A percentile compares a stretch with the other conserved stretches of the same genome.
phyloP scores from a whole-genome alignment of 1,140 invertebrate genomes.

The Brachionus rotundiformis region DNA sequence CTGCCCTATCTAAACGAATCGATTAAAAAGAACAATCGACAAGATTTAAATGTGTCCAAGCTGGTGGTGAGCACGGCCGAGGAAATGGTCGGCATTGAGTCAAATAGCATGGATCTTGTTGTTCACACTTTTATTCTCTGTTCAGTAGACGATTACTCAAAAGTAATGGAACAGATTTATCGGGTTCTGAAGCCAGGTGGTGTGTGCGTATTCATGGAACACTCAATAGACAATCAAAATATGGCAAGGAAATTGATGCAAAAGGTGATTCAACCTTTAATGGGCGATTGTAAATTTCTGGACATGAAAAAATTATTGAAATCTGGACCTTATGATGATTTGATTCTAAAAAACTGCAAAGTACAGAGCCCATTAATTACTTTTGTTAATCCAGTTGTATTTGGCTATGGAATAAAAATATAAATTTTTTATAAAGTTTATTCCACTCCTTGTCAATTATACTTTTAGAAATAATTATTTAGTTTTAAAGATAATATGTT shows the following conservation, averaged over 20 bases:
- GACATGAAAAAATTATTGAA: slow-evolving; percentile 33
- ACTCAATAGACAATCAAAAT: slow-evolving; percentile 28
- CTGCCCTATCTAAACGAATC: slow-evolving; percentile 28
- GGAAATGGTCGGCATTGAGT: slow-evolving; percentile 7
- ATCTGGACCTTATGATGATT: neutral
- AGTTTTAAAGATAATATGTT: too few relatives aligned
- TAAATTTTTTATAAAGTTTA: too few relatives aligned
- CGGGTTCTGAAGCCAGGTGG: slow-evolving; percentile 40
- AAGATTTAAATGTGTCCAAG: slow-evolving; percentile 23
- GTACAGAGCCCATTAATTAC: neutral
- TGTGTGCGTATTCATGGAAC: slow-evolving; percentile 43
- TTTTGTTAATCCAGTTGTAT: slow-evolving; percentile 15
- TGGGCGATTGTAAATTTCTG: slow-evolving; percentile 30
- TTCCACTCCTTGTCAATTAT: neutral
- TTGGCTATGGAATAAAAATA: slow-evolving; percentile 10
- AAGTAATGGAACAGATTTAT: neutral
- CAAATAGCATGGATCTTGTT: slow-evolving; percentile 15
- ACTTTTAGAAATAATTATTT: too few relatives aligned
- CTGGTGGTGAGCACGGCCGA: neutral
- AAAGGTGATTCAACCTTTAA: neutral
- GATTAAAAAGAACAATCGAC: neutral
- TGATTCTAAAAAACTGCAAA: neutral
- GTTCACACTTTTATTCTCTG: slow-evolving; percentile 36
- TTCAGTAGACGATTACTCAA: neutral
- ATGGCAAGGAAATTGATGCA: neutral